Conservation (phyloP, 1,140 invertebrate species). For the Amphibalanus amphitrite region DNA sequence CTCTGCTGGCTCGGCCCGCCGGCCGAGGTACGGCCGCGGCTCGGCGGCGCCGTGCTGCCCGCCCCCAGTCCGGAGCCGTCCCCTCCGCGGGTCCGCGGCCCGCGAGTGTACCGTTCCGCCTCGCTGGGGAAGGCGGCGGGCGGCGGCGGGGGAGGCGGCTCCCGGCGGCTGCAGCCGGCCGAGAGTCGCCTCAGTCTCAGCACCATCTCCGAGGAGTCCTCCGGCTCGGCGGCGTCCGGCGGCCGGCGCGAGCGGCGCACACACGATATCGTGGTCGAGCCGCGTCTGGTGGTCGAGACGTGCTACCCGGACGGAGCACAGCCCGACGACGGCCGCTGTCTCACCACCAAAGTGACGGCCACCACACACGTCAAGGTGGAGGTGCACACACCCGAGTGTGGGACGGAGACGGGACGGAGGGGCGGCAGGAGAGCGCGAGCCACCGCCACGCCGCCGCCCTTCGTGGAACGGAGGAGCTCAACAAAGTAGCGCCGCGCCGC, state of each 20-base stretch:
- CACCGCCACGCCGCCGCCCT: no score
- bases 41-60: conserved; percentile 19
- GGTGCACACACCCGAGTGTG: conserved; percentile 38
- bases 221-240: conserved; percentile 34
- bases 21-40: conserved; percentile 46
- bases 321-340: conserved; percentile 31
- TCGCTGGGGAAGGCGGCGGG: conserved; percentile 70
- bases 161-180: conserved; percentile 10
- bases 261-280: conserved; percentile 83
- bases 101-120: conserved; percentile 36
- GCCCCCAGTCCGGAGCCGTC: conserved; percentile 21
- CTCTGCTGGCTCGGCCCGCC: conserved; percentile 73
- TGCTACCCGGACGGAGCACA: conserved; percentile 40
- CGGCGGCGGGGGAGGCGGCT: conserved; percentile 4
- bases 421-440: no score
- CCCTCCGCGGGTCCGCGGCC: conserved; percentile 12
- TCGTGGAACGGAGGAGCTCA: not conserved
- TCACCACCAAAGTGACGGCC: conserved; percentile 70
- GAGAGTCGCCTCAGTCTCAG: conserved; percentile 60
- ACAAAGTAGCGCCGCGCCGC: not conserved
- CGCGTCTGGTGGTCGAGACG: conserved; percentile 84
- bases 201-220: conserved; percentile 81
- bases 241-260: conserved; percentile 21
- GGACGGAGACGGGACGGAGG: no score
- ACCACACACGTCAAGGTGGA: conserved; percentile 91